A percentile compares a stretch with the other conserved stretches of the same genome.
Conservation (phyloP, 2,113 vertebrate species). For the Hydrolagus affinis region DNA sequence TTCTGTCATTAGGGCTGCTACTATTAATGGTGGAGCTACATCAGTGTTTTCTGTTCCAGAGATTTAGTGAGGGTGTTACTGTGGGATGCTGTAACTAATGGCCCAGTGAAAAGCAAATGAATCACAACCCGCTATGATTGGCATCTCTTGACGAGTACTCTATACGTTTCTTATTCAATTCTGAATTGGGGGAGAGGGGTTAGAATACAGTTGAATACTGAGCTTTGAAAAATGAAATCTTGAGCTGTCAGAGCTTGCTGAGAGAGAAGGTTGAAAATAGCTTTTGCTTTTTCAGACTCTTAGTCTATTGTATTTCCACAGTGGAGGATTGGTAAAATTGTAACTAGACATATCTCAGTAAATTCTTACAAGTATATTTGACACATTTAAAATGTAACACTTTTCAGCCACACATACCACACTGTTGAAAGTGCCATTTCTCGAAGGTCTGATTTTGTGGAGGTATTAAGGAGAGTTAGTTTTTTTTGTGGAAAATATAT, state of each 20-base stretch:
- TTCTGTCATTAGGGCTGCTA: no score
- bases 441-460: no score
- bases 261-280: not conserved
- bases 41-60: no score
- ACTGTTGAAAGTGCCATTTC: not conserved
- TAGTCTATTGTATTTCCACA: not conserved
- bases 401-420: not conserved
- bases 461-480: no score
- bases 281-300: not conserved
- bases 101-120: no score
- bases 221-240: not conserved
- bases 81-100: no score
- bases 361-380: no score
- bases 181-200: not conserved
- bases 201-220: not conserved
- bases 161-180: not conserved
- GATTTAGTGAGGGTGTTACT: no score
- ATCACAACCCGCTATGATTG: no score
- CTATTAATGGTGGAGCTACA: no score
- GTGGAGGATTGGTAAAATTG: not conserved
- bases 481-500: no score
- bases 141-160: not conserved
- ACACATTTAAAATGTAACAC: no score
- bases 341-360: not conserved
- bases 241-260: not conserved